Conservation (phyloP, 2,888 invertebrate genomes). For the Tortrix viridana region DNA sequence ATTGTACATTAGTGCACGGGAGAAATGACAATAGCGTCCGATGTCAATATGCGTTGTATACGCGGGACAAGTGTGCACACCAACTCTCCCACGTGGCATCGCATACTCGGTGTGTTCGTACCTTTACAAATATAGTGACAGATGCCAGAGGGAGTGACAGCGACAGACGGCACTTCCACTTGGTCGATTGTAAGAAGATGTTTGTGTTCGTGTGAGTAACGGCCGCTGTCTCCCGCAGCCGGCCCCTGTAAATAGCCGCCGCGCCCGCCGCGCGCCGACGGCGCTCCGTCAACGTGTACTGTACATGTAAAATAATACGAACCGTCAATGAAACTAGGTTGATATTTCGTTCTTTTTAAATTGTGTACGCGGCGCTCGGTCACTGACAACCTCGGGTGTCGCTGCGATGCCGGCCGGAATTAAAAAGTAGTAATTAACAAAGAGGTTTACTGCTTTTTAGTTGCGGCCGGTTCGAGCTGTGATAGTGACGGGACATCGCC, state of each 20-base stretch:
- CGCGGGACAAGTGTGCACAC: too few relatives aligned
- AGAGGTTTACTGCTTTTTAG: conserved; percentile 31
- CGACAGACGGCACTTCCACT: too few relatives aligned
- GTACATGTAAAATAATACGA: conserved; percentile 58
- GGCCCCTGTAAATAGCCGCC: conserved; percentile 63
- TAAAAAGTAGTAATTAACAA: conserved; percentile 12
- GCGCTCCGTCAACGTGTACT: conserved; percentile 50
- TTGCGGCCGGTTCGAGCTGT: conserved; percentile 31
- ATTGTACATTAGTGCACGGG: too few relatives aligned
- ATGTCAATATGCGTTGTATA: too few relatives aligned
- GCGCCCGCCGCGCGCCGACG: conserved; percentile 47
- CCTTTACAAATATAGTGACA: too few relatives aligned
- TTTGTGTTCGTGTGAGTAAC: too few relatives aligned
- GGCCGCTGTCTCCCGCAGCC: conserved; percentile 49
- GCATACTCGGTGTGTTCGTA: too few relatives aligned
- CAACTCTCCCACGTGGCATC: too few relatives aligned
- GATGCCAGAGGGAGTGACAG: too few relatives aligned
- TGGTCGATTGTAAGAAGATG: too few relatives aligned
- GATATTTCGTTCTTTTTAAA: conserved; percentile 58
- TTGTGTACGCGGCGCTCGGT: conserved; percentile 50
- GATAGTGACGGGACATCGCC: neutral
- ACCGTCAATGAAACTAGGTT: conserved; percentile 54
- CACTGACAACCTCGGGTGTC: conserved; percentile 20
- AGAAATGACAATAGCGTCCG: too few relatives aligned
- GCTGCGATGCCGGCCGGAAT: too few relatives aligned